Evolutionary conservation across 1,140 invertebrate species (phyloP), one percentile per base, ranked within the genome.

Genomic region (Belonocnema kinseyi): DNA sequence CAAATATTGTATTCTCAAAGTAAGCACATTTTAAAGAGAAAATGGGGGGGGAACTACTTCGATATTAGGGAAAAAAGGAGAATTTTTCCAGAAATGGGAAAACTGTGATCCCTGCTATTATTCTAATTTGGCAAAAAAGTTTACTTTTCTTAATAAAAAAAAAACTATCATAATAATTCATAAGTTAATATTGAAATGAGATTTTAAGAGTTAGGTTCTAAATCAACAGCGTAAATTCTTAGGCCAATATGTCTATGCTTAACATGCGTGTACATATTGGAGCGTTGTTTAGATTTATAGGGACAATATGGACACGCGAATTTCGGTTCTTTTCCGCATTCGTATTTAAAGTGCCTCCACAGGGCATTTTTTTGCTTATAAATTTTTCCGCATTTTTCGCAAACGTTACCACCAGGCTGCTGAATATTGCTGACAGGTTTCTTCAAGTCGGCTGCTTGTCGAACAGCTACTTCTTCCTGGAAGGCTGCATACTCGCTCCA

Each of bases 281-380:
- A 26, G 4, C 51, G 26, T n/a, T 85, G 85, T 71, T 85, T 86
- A 46, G 78, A 85, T 8, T 74, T 77, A n/a, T 82, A 82, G 0
- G 12, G 13, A 71, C 93, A 94, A 79, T 92, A 88, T 46, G 86
- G 88, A 82, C 94, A 93, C 81, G 92, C 88, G 77, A 93, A 93
- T 33, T 92, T 89, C 7, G 93, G 93, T 83, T 90, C 89, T 73
- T 92, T 92, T 46, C 92, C 92, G 79, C 93, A 94, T 80, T 93
- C 92, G 84, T 92, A 93, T 54, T 91, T 89, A 51, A 91, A 81
- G 80, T 94, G 93, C 19, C 83, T 83, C 83, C 85, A 86, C 0
- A 90, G 80, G 26, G 83, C 90, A 53, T 88, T 89, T 76, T 90
- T 92, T 78, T 93, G 91, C 79, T 92, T 92, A 86, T 93, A 93